phyloP scores from a whole-genome alignment of 1,140 invertebrate genomes.

The Heliconius melpomene region DNA sequence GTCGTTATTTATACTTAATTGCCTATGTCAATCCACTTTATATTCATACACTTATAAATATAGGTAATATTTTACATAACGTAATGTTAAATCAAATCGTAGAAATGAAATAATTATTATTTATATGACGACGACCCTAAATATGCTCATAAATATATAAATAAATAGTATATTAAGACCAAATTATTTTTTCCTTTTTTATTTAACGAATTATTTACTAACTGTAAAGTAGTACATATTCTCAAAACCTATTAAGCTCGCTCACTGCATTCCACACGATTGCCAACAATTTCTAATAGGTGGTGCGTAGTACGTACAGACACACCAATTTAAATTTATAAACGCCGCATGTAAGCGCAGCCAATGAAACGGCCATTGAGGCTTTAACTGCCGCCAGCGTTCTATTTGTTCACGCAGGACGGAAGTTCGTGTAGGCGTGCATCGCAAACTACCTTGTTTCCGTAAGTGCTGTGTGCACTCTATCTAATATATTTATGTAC shows the following conservation, averaged over 20 bases:
- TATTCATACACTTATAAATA: no score
- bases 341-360: constrained; percentile 43
- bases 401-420: constrained; percentile 61
- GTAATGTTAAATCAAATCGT: no score
- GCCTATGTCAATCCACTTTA: no score
- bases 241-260: neutral
- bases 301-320: constrained; percentile 13
- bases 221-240: neutral
- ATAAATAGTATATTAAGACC: no score
- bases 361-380: constrained; percentile 57
- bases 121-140: no score
- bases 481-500: constrained; percentile 13
- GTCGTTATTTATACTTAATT: no score
- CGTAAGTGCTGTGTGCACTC: constrained; percentile 33
- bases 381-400: constrained; percentile 35
- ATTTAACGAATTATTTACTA: neutral
- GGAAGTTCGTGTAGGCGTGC: constrained; percentile 61
- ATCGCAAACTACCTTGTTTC: constrained; percentile 57
- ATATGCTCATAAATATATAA: no score
- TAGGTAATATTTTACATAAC: no score
- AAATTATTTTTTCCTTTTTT: no score
- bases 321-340: constrained; percentile 60
- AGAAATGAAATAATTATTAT: no score
- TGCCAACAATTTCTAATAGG: constrained; percentile 33
- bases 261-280: neutral